phyloP scores from a whole-genome alignment of 2,113 vertebrate genomes.

The Pteronura brasiliensis region DNA sequence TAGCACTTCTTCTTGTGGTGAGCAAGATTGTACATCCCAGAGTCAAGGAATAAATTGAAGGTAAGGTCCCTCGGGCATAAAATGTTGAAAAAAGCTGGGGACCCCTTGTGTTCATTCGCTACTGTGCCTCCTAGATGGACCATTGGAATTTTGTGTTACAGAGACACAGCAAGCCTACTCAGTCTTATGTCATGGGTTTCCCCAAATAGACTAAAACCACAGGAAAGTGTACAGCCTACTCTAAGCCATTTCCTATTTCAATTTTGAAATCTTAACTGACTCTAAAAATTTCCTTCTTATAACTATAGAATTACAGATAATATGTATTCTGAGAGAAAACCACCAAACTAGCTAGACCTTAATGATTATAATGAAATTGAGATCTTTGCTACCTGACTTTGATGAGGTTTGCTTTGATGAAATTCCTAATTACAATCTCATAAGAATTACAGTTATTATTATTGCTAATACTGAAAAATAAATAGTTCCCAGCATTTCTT shows the following conservation, averaged over 20 bases:
- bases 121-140: not conserved
- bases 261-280: slow-evolving; percentile 13
- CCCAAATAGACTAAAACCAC: not conserved
- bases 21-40: not conserved
- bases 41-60: not conserved
- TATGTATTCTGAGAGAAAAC: not conserved
- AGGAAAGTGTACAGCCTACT: not conserved
- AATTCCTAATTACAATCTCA: not conserved
- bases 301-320: not conserved
- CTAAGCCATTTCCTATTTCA: not conserved
- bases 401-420: not conserved
- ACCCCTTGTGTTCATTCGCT: not conserved
- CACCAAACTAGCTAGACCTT: not conserved
- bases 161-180: not conserved
- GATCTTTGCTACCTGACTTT: not conserved
- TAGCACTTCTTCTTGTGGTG: not conserved
- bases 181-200: not conserved
- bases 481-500: not conserved
- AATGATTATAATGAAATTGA: not conserved
- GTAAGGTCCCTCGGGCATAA: not conserved
- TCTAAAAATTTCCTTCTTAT: slow-evolving; percentile 12
- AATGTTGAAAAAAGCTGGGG: not conserved
- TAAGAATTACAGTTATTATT: not conserved
- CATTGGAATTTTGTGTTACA: not conserved
- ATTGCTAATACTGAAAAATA: not conserved